Base-by-base conservation (phyloP, 2,888 invertebrate species). In the Rhagium mordax region DNA sequence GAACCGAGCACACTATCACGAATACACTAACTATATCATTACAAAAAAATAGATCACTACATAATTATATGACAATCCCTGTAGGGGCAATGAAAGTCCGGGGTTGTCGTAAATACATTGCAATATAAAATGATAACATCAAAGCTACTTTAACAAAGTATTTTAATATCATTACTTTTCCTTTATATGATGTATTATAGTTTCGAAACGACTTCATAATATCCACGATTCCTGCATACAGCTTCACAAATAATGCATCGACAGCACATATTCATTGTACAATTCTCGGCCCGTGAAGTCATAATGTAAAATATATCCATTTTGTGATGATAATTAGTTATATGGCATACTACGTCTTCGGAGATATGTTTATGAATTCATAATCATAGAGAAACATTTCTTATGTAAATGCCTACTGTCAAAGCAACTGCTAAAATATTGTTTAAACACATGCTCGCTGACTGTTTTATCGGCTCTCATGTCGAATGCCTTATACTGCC, bases 341-440 rank as follows among this genome's bases (percentile, higher is more conserved):
- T 53, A 41, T 49, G 53, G 41, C 41, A 29, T 29, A 33, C 65
- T 29, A 33, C 65, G 65, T 51, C 51, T 29, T 2, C 15, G 6
- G 33, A 15, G 65, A 65, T 65, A 65, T 65, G 65, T 65, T 65
- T 65, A 65, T 65, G 65, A 65, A 65, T 65, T 65, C 53, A 53
- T 65, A 65, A 65, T 65, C 29, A 65, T 65, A 65, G 53, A 51
- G 65, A 29, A 53, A 33, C 65, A 27, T 65, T 3, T 49, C 16
- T 65, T 65, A 65, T 65, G 65, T 53, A 33, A 65, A 65, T 65
- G 15, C 53, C 1, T 33, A 15, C 49, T 65, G 65, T 65, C 65
- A 53, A 21, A 53, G 53, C 53, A 53, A 24, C 6, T 13, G 15
- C 27, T 65, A 16, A 65, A 53, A 53, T 65, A 65, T 48, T 65